A percentile compares a stretch with the other conserved stretches of the same genome.
phyloP scores from a whole-genome alignment of 1,140 invertebrate species.

The Ips nitidus region DNA sequence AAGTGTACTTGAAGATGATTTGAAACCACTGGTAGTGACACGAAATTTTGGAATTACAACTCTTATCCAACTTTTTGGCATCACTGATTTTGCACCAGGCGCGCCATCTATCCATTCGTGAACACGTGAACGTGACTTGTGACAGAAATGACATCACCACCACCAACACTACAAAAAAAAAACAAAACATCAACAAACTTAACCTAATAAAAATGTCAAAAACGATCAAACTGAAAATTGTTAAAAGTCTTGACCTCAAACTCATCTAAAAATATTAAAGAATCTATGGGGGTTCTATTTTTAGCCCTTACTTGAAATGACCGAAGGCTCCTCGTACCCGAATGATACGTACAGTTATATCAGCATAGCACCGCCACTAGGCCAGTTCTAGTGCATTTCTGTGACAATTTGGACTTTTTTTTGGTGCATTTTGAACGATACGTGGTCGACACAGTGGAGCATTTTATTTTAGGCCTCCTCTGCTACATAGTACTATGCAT shows the following conservation, averaged over 20 bases:
- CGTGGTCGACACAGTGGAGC: conserved; percentile 50
- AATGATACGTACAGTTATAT: conserved; percentile 24
- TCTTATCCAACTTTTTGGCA: too few relatives aligned
- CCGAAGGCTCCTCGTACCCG: conserved; percentile 25
- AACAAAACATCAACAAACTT: neutral
- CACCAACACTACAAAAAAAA: neutral
- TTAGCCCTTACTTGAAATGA: conserved; percentile 41
- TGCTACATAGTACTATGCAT: conserved; percentile 48
- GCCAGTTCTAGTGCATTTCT: conserved; percentile 23
- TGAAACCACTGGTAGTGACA: too few relatives aligned
- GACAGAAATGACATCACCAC: too few relatives aligned
- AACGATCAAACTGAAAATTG: neutral
- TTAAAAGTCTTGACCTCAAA: conserved; percentile 12
- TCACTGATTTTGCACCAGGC: too few relatives aligned
- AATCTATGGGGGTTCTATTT: conserved; percentile 42
- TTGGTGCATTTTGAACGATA: conserved; percentile 34
- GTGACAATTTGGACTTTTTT: conserved; percentile 19
- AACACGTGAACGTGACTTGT: too few relatives aligned
- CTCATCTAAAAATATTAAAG: conserved; percentile 37
- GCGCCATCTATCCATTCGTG: too few relatives aligned
- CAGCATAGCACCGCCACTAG: conserved; percentile 6
- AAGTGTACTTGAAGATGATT: too few relatives aligned
- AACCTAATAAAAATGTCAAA: neutral
- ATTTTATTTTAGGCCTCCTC: conserved; percentile 45
- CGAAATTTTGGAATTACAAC: too few relatives aligned